phyloP scores from a whole-genome alignment of 1,140 invertebrate species.

The Homalodisca vitripennis region DNA sequence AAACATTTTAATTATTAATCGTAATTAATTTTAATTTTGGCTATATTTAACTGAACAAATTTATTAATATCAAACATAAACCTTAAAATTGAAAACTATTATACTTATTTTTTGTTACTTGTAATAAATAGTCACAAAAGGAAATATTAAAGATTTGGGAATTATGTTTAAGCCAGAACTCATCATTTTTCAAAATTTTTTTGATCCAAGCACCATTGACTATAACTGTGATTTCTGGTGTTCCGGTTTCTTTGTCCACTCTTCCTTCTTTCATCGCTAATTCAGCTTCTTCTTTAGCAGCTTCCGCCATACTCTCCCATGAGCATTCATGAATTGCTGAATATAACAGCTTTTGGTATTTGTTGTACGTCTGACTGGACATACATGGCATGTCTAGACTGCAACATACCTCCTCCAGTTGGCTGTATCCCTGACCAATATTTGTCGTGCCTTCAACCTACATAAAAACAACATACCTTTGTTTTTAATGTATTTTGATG shows the following conservation, averaged over 20 bases:
- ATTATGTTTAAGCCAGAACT: too few species aligned
- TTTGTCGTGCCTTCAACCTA: not conserved
- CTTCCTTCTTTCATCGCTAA: not conserved
- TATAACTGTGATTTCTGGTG: not conserved
- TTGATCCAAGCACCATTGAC: not conserved
- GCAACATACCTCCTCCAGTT: not conserved
- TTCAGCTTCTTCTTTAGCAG: not conserved
- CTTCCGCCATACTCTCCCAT: not conserved
- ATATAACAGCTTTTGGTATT: not conserved
- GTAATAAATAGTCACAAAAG: too few species aligned
- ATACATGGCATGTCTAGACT: not conserved
- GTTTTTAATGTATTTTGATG: not conserved
- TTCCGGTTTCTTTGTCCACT: not conserved
- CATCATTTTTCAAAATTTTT: too few species aligned
- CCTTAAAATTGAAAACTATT: too few species aligned
- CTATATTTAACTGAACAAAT: too few species aligned
- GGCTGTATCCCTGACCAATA: not conserved
- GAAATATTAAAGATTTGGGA: too few species aligned
- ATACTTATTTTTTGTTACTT: too few species aligned
- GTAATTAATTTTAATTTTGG: too few species aligned
- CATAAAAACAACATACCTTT: not conserved
- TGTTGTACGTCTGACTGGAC: not conserved
- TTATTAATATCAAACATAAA: too few species aligned
- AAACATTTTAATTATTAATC: too few species aligned
- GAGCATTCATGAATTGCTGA: not conserved